Base-by-base conservation (phyloP, 2,888 invertebrate genomes). In the Andrena bucephala region DNA sequence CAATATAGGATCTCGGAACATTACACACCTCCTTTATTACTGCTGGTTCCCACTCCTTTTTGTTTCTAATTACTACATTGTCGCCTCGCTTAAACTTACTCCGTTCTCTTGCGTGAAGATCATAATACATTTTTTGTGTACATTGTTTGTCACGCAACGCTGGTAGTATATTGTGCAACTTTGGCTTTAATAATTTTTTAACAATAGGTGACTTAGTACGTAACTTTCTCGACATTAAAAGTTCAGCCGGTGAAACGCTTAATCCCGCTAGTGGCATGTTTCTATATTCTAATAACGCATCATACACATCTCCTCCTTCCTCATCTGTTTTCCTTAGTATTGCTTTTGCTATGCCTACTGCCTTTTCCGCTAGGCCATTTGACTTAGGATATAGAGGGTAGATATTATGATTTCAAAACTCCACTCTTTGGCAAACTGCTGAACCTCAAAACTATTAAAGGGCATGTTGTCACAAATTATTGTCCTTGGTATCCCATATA, bases 251-350 rank as follows among this genome's bases (percentile, higher is more conserved):
- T 16, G 68, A 69, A 0, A 42, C 33, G n/a, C 24, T 36, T 57
- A 36, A 33, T 13, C 57, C 57, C 7, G 36, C 13, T 31, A 68
- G 16, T 24, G 57, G 68, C 24, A 36, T 57, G 24, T 57, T 57
- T 20, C 68, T 69, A 36, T 69, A 69, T 33, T 69, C 68, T 69
- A 69, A 54, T 8, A 69, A 24, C 7, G 57, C 42, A 13, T 10
- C 0, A 13, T 57, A 8, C 16, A 57, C 4, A 33, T 68, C 68
- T 8, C 6, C 24, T 36, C 3, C 16, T 20, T 57, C 36, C 20
- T 68, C 68, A 7, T 52, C 52, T 7, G 10, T 20, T 52, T 67
- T 67, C 33, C 5, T 65, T 36, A 16, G 33, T 5, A 73, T 36
- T 54, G 29, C 27, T 13, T 65, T 73, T 36, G 42, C 54, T 16